phyloP scores from a whole-genome alignment of 2,797 vertebrate genomes.

The Protonibea diacanthus region DNA sequence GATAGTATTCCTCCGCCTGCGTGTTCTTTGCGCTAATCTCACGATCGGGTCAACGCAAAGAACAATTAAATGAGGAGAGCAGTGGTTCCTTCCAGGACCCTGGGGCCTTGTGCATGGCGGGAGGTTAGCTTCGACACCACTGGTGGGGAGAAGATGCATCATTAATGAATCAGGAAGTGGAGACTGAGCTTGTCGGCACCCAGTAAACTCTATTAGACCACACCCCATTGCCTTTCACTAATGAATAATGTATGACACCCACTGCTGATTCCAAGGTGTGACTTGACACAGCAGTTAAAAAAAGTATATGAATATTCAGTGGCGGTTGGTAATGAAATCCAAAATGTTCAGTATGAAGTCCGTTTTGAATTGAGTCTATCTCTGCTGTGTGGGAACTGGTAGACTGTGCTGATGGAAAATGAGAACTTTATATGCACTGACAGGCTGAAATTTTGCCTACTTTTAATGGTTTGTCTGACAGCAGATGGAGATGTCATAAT shows the following conservation, averaged over 20 bases:
- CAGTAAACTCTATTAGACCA: conserved; percentile 83
- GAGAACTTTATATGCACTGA: conserved; percentile 86
- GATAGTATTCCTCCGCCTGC: conserved; percentile 52
- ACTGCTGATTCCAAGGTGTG: conserved; percentile 84
- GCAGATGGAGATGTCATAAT: conserved; percentile 84
- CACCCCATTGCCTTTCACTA: conserved; percentile 83
- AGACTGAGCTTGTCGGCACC: conserved; percentile 72
- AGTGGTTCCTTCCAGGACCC: conserved; percentile 65
- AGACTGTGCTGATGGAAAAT: conserved; percentile 87
- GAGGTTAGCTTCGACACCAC: conserved; percentile 72
- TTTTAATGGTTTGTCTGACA: conserved; percentile 87
- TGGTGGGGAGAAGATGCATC: conserved; percentile 77
- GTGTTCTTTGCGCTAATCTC: conserved; percentile 68
- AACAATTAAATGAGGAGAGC: conserved; percentile 82
- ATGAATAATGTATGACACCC: conserved; percentile 85
- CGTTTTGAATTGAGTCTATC: conserved; percentile 81
- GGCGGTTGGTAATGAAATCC: conserved; percentile 86
- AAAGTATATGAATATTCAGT: conserved; percentile 88
- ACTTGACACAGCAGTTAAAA: conserved; percentile 77
- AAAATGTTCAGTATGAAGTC: conserved; percentile 84
- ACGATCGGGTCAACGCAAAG: conserved; percentile 62
- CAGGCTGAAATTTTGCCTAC: conserved; percentile 84
- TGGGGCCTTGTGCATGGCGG: conserved; percentile 60
- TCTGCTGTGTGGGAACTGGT: conserved; percentile 78
- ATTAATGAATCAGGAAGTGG: conserved; percentile 82